A percentile compares a stretch with the other conserved stretches of the same genome.
These are phyloP conservation scores for Anarhynchus alexandrinus DNA, from an alignment of 2,113 vertebrate species.

Conservation along the genomic window DNA sequence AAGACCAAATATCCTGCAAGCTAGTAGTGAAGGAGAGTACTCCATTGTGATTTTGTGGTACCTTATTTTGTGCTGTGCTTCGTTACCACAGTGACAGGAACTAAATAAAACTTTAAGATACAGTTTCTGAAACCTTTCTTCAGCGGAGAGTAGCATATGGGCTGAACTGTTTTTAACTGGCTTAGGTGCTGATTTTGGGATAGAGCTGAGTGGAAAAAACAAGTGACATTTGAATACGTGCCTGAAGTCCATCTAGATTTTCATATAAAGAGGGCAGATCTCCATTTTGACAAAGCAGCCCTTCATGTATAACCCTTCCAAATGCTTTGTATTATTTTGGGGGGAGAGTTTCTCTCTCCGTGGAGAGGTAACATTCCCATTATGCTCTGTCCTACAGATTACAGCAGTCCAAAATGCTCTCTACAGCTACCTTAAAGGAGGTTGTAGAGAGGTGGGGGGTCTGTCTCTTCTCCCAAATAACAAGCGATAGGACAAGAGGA, in stretches of 20 bases:
- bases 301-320: neutral
- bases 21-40: neutral
- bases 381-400: neutral
- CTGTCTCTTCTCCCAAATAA: neutral
- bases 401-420: neutral
- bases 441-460: neutral
- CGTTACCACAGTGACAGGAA: constrained; percentile 29
- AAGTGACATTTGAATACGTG: neutral
- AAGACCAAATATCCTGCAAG: neutral
- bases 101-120: constrained; percentile 15
- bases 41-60: neutral
- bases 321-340: neutral
- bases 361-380: neutral
- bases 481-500: neutral
- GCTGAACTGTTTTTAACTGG: neutral
- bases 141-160: neutral
- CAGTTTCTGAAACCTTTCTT: neutral
- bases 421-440: neutral
- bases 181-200: neutral
- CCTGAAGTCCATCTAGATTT: neutral
- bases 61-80: neutral
- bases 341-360: neutral
- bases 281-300: neutral
- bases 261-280: neutral
- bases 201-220: neutral